Base-by-base conservation (phyloP, 2,888 invertebrate genomes). In the Micoletzkya japonica region DNA sequence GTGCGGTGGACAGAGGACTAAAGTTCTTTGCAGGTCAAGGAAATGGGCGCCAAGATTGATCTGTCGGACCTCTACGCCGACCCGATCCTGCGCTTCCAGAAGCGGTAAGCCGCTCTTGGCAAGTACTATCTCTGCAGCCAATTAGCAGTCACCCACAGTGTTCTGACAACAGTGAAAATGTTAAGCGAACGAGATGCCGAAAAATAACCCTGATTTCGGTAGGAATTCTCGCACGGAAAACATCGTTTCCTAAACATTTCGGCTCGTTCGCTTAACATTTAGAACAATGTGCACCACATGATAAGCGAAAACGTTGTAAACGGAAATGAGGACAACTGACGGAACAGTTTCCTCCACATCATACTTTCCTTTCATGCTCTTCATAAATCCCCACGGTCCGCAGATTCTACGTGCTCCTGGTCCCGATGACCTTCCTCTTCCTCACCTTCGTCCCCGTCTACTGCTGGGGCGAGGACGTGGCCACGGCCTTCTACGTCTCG, bases 401-500 rank as follows among this genome's bases (percentile, higher is more conserved):
- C 82, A 88, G 85, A 91, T 89, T 90, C 77, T 95, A 94, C 87
- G 86, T 92, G 50, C 86, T 91, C 1, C 86, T 93, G 75, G 91
- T 93, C 89, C 90, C 93, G 0, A 74, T 93, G 0, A 88, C 91
- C 34, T 92, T 92, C 86, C 94, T 95, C 86, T 84, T 92, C 0
- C 76, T 95, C 54, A 95, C 96, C 0, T 91, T 93, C 0, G 82
- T 89, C 0, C 64, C 64, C 7, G 52, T 52, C 3, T 66, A 66
- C 54, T 73, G 90, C 83, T 96, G 95, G 94, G 88, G 90, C 54
- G 95, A 96, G 87, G 89, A 89, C 1, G 85, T 92, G 20, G 89
- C 90, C 87, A 90, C 90, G 78, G 91, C 93, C 3, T 94, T 93
- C 87, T 91, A 92, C 89, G 90, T 94, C 10, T 91, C 91, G 83